Evolutionary conservation across 2,797 vertebrate genomes (phyloP).

Genomic region (Pseudocheirus occidentalis): DNA sequence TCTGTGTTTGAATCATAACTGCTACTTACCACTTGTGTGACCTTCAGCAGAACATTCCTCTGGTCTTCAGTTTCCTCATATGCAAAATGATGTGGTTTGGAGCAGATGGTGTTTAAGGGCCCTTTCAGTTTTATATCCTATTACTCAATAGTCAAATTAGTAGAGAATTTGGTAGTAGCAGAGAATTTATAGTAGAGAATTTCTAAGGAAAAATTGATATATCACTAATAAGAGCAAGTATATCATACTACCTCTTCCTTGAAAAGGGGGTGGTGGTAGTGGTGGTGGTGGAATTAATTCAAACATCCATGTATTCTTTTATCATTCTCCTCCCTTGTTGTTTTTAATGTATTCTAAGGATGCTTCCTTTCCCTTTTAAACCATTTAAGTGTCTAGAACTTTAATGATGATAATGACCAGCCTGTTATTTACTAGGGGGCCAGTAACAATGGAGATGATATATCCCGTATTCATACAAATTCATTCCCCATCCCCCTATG

Average conservation of each 20-base stretch:
- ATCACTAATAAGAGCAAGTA: slow-evolving; percentile 10
- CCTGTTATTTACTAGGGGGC: slow-evolving; percentile 14
- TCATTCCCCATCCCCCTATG: not conserved
- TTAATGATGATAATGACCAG: not conserved
- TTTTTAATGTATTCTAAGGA: slow-evolving; percentile 8
- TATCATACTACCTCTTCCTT: not conserved
- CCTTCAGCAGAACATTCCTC: not conserved
- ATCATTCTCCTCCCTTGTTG: not conserved
- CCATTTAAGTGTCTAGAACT: slow-evolving; percentile 29
- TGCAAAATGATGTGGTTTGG: not conserved
- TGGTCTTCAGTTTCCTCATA: not conserved
- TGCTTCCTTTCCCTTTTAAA: slow-evolving; percentile 36
- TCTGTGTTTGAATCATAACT: not conserved
- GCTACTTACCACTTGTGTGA: not conserved
- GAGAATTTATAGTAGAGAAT: slow-evolving; percentile 10
- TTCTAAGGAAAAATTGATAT: not conserved
- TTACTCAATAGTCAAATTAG: slow-evolving; percentile 13
- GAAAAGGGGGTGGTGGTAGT: not conserved
- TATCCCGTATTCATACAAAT: not conserved
- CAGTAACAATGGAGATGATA: not conserved
- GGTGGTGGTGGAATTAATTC: not conserved
- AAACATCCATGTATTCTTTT: slow-evolving; percentile 20
- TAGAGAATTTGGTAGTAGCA: too few species aligned
- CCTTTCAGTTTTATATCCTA: not conserved
- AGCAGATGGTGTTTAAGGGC: not conserved